Base-by-base conservation (phyloP, 2,797 vertebrate species). In the Selene dorsalis region DNA sequence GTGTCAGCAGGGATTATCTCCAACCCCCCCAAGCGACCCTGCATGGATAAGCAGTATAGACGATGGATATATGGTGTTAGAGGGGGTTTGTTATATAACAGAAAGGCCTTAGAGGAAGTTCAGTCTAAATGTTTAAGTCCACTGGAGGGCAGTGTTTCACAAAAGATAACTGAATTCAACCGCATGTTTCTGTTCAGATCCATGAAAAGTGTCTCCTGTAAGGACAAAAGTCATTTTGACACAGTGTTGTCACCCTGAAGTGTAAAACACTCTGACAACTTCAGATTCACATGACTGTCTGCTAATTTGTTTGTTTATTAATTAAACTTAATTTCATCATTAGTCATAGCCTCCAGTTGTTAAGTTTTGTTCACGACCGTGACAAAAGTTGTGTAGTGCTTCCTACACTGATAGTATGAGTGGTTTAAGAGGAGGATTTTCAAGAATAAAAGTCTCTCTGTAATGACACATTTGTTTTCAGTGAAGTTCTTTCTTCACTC, bases 91-190 rank as follows among this genome's bases (percentile, higher is more conserved):
- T 60, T 73, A 24, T 38, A 4, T 52, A 68, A 79, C 2, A 61
- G 3, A 41, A 66, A 79, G 69, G 61, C 78, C 22, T 28, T 16
- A 11, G 22, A 52, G 28, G 45, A 43, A 11, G 6, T 62, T 39
- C 58, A 7, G 52, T 32, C 0, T 63, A 8, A 47, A 61, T 20
- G 14, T 62, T 0, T 24, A 1, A 13, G 17, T 84, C 91, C 93
- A 87, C 84, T 75, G 43, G 91, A 78, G 87, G 92, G 90, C 91
- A 91, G 88, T 80, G 55, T 84, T 90, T 84, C 28, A 74, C 79
- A 35, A 82, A 6, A 35, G 53, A 83, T 75, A 24, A 68, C 24
- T 48, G 9, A 41, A 53, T 6, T 38, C 26, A 52, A 5, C 2
- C 4, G 5, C 9, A 20, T 10, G 32, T 14, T 24, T 16, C 20